phyloP scores from a whole-genome alignment of 1,140 invertebrate species.

The Copidosoma floridanum region DNA sequence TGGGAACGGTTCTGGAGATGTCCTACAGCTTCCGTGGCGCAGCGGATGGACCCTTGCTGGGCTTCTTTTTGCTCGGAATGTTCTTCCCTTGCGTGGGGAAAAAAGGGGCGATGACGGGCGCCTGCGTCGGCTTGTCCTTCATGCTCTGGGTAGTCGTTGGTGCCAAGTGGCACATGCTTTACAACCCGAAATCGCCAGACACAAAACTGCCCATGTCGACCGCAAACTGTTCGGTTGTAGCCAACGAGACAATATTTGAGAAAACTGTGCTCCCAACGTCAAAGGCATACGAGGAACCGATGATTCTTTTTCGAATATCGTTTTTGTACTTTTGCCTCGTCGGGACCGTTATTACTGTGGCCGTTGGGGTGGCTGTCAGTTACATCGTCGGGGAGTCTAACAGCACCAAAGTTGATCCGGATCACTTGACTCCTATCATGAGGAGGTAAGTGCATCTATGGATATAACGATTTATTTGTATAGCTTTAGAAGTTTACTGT shows the following conservation, averaged over 20 bases:
- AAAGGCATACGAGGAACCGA: slow-evolving; percentile 32
- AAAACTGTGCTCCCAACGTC: slow-evolving; percentile 24
- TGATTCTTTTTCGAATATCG: slow-evolving; percentile 55
- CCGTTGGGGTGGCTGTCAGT: slow-evolving; percentile 53
- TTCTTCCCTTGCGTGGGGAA: slow-evolving; percentile 54
- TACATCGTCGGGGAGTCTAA: slow-evolving; percentile 48
- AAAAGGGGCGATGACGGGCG: slow-evolving; percentile 57
- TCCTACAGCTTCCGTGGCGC: slow-evolving; percentile 54
- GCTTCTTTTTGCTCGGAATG: slow-evolving; percentile 59
- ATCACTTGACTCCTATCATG: slow-evolving; percentile 38
- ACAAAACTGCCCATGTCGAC: slow-evolving; percentile 43
- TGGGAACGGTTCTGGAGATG: slow-evolving; percentile 51
- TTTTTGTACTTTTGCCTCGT: slow-evolving; percentile 64
- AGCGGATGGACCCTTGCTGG: slow-evolving; percentile 57
- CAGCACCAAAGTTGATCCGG: slow-evolving; percentile 31
- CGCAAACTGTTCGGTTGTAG: slow-evolving; percentile 44
- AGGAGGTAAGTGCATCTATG: slow-evolving; percentile 31
- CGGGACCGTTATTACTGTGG: slow-evolving; percentile 49
- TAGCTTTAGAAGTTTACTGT: too few species aligned
- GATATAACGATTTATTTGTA: too few species aligned
- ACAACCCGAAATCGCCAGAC: slow-evolving; percentile 38
- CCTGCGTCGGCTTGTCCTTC: slow-evolving; percentile 51
- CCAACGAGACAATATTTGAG: background rate
- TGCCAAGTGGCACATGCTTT: slow-evolving; percentile 53
- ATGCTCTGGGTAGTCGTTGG: slow-evolving; percentile 62